Conservation (phyloP, 2,888 invertebrate species). For the Incurvaria masculella region DNA sequence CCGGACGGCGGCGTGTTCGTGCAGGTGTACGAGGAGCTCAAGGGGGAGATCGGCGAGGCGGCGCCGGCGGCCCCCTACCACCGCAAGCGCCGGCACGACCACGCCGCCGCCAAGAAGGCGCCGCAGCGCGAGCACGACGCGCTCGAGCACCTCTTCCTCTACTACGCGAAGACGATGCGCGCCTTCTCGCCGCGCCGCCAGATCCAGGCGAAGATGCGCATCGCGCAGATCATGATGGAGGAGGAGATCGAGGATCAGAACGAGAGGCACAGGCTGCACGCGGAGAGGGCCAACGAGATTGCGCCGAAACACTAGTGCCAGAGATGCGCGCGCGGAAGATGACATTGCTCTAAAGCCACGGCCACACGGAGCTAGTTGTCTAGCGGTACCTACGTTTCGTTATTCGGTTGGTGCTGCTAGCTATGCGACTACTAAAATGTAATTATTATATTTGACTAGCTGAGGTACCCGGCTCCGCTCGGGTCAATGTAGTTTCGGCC, state of each 20-base stretch:
- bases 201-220: slow-evolving; percentile 11
- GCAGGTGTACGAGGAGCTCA: neutral
- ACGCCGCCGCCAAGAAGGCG: neutral
- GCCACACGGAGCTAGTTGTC: too few species aligned
- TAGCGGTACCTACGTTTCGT: too few species aligned
- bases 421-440: too few species aligned
- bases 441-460: too few species aligned
- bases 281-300: neutral
- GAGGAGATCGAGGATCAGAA: slow-evolving; percentile 14
- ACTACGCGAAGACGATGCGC: slow-evolving; percentile 15
- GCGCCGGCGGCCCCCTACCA: neutral
- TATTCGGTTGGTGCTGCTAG: too few species aligned
- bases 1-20: neutral
- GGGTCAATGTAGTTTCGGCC: too few species aligned
- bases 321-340: too few species aligned
- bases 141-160: slow-evolving; percentile 13
- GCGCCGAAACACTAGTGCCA: neutral
- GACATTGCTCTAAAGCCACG: too few species aligned
- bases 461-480: too few species aligned
- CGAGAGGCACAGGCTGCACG: slow-evolving; percentile 1
- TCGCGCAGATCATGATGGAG: slow-evolving; percentile 14
- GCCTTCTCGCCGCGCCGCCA: slow-evolving; percentile 14
- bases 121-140: neutral
- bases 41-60: neutral
- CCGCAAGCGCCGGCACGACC: neutral